Evolutionary conservation across 2,797 vertebrate genomes (phyloP).

Genomic region (Macropus fuliginosus): DNA sequence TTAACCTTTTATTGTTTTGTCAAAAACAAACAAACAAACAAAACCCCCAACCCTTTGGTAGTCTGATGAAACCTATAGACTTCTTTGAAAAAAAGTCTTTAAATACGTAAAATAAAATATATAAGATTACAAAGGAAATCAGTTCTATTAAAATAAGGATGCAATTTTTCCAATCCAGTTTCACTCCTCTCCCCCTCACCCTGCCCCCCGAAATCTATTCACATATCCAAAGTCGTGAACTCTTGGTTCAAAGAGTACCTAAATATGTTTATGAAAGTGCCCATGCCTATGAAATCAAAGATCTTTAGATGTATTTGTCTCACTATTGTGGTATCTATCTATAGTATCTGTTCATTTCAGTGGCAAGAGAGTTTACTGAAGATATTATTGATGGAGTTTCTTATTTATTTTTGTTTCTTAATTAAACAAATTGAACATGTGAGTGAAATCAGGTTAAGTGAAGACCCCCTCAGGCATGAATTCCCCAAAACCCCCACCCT

Average conservation of each 20-base stretch:
- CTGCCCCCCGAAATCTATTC: background rate
- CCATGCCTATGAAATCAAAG: too few relatives aligned
- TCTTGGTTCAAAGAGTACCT: background rate
- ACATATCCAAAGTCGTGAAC: background rate
- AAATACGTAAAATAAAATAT: too few relatives aligned
- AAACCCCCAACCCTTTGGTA: background rate
- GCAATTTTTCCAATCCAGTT: background rate
- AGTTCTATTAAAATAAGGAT: background rate
- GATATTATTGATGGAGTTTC: background rate
- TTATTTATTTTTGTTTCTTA: background rate
- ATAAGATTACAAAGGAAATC: background rate
- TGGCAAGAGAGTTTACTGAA: background rate
- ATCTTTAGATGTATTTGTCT: too few relatives aligned
- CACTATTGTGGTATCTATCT: too few relatives aligned
- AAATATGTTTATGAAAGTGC: background rate
- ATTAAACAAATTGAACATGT: background rate
- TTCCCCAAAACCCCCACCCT: too few relatives aligned
- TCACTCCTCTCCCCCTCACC: background rate
- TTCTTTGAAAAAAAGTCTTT: too few relatives aligned
- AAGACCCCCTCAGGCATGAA: too few relatives aligned
- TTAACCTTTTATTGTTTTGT: background rate
- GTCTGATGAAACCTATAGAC: background rate
- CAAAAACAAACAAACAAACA: background rate
- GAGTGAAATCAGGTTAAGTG: too few relatives aligned
- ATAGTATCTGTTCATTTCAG: background rate